A percentile compares a stretch with the other conserved stretches of the same genome.
These are phyloP conservation scores for Mechanitis mazaeus DNA, from an alignment of 2,888 invertebrate species.

Conservation along the genomic window DNA sequence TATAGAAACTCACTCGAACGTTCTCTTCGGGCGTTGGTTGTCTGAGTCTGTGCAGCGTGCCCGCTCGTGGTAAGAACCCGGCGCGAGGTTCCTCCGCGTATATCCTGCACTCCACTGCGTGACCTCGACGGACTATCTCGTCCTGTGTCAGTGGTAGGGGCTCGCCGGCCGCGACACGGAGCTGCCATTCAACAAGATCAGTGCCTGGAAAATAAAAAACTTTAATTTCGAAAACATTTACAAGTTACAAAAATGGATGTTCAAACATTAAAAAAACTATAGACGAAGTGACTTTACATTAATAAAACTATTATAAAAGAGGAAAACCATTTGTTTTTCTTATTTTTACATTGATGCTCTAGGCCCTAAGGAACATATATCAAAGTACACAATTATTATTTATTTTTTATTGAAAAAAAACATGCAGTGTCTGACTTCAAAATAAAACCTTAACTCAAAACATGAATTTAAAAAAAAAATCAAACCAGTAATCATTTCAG, in stretches of 20 bases:
- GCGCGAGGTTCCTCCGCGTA: constrained; percentile 93
- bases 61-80: constrained; percentile 96
- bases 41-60: constrained; percentile 84
- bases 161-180: constrained; percentile 92
- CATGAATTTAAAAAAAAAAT: neutral
- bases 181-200: constrained; percentile 99
- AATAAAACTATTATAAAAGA: too few relatives aligned
- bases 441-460: neutral
- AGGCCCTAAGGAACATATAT: too few relatives aligned
- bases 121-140: constrained; percentile 86
- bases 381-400: too few relatives aligned
- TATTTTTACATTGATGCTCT: too few relatives aligned
- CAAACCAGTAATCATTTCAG: constrained; percentile 96
- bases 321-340: too few relatives aligned
- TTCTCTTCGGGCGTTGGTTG: constrained; percentile 81
- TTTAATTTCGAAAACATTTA: neutral
- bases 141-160: constrained; percentile 86
- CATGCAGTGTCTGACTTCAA: neutral
- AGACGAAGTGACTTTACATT: too few relatives aligned
- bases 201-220: constrained; percentile 69
- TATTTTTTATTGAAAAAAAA: too few relatives aligned
- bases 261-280: too few relatives aligned
- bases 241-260: neutral
- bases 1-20: constrained; percentile 74
- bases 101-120: constrained; percentile 97